Percentiles rank a stretch among this genome's conserved stretches.
Evolutionary conservation across 2,113 vertebrate species (phyloP).

Genomic region (Clarias gariepinus): DNA sequence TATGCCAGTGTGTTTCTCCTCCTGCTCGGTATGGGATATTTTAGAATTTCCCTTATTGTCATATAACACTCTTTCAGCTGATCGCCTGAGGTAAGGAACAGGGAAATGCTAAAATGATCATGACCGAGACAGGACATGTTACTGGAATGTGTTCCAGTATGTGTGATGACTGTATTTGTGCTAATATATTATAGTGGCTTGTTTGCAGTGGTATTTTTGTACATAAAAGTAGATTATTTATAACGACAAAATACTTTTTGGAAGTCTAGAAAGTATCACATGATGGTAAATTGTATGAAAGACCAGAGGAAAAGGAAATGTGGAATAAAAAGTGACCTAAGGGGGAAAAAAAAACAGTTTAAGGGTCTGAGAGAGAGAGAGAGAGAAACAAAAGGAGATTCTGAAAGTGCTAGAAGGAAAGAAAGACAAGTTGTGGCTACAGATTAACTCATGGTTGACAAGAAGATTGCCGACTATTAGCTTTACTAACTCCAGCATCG

Average conservation of each 20-base stretch:
- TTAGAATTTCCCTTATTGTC: not conserved
- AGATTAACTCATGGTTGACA: slow-evolving; percentile 57
- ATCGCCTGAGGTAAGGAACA: not conserved
- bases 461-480: slow-evolving; percentile 40
- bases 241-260: slow-evolving; percentile 48
- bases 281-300: not conserved
- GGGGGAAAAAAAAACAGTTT: slow-evolving; percentile 20
- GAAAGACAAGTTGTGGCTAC: slow-evolving; percentile 37
- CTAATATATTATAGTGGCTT: slow-evolving; percentile 66
- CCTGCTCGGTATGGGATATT: not conserved
- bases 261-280: slow-evolving; percentile 37
- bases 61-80: not conserved
- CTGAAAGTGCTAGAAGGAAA: slow-evolving; percentile 51
- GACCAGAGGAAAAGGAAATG: not conserved
- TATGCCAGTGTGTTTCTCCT: slow-evolving; percentile 50
- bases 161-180: slow-evolving; percentile 64
- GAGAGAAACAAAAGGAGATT: slow-evolving; percentile 46
- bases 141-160: slow-evolving; percentile 67
- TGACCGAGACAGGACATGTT: slow-evolving; percentile 68
- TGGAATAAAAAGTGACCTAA: not conserved
- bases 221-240: slow-evolving; percentile 65
- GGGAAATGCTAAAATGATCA: slow-evolving; percentile 1
- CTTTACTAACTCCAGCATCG: slow-evolving; percentile 48
- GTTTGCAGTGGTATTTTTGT: slow-evolving; percentile 74
- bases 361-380: not conserved